These are phyloP conservation scores for Panulirus ornatus DNA, from an alignment of 1,140 invertebrate genomes.

Conservation along the genomic window DNA sequence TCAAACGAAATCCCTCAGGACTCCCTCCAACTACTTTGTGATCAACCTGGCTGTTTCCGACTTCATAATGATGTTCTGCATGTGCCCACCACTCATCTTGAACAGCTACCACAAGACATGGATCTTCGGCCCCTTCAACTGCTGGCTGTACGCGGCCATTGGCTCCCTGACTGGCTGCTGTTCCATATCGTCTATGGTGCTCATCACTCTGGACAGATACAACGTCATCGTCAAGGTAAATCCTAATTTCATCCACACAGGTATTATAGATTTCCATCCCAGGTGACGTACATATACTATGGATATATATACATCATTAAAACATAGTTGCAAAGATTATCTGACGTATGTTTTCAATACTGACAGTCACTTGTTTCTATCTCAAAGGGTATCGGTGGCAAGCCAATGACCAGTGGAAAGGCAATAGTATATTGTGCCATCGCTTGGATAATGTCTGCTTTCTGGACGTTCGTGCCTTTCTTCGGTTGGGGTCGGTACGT, in stretches of 20 bases:
- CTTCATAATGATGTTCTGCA: slow-evolving; percentile 84
- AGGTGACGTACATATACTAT: neutral
- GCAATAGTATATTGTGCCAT: neutral
- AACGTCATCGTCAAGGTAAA: slow-evolving; percentile 71
- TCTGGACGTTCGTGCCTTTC: slow-evolving; percentile 71
- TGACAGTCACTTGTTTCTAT: too few species aligned
- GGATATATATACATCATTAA: neutral
- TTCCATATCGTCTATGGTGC: slow-evolving; percentile 76
- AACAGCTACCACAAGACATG: slow-evolving; percentile 80
- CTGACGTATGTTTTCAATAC: neutral
- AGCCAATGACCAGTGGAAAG: neutral
- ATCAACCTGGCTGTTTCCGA: slow-evolving; percentile 92
- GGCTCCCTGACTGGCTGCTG: slow-evolving; percentile 79
- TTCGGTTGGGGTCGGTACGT: slow-evolving; percentile 76
- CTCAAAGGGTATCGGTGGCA: too few species aligned
- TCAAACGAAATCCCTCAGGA: slow-evolving; percentile 86
- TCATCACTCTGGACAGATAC: slow-evolving; percentile 77
- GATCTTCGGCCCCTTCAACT: slow-evolving; percentile 84
- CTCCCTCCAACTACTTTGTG: slow-evolving; percentile 90
- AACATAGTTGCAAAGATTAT: neutral
- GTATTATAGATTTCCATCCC: neutral
- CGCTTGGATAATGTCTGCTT: neutral
- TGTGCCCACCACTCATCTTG: slow-evolving; percentile 89
- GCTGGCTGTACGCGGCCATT: slow-evolving; percentile 87
- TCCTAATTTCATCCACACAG: too few species aligned